phyloP scores from a whole-genome alignment of 2,888 invertebrate species.

The Candidula unifasciata region DNA sequence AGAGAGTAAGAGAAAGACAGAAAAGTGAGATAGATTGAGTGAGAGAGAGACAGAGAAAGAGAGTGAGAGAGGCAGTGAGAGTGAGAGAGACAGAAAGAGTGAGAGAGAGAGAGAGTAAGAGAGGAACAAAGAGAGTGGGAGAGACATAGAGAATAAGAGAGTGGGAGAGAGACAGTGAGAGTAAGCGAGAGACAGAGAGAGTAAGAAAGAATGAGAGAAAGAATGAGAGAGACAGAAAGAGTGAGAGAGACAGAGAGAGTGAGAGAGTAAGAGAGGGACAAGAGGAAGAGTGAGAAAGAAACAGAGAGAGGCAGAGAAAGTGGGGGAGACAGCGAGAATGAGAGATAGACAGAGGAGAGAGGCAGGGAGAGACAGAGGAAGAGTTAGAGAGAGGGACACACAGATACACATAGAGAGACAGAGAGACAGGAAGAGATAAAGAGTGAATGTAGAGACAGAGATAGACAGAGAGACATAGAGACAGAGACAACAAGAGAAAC shows the following conservation, averaged over 20 bases:
- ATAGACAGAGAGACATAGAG: not conserved
- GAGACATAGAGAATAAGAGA: too few species aligned
- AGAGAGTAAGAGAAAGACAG: not conserved
- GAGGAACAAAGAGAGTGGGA: not conserved
- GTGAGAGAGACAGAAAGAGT: not conserved
- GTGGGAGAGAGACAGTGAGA: not conserved
- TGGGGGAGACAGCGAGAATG: not conserved
- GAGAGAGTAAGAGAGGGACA: not conserved
- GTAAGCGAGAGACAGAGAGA: not conserved
- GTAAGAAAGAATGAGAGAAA: not conserved
- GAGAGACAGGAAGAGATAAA: not conserved
- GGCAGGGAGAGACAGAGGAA: not conserved
- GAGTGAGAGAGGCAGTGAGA: not conserved
- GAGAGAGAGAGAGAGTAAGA: not conserved
- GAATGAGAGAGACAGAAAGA: not conserved
- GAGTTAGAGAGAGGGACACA: not conserved
- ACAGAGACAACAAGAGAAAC: not conserved
- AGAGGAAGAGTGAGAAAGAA: not conserved
- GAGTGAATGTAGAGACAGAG: not conserved
- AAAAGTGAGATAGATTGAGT: not conserved
- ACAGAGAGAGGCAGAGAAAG: not conserved
- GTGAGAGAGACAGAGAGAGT: not conserved
- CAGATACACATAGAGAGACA: too few species aligned
- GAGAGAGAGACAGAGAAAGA: not conserved
- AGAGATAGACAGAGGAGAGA: not conserved